Evolutionary conservation across 2,888 invertebrate genomes (phyloP).

Genomic region (Clanis bilineata): DNA sequence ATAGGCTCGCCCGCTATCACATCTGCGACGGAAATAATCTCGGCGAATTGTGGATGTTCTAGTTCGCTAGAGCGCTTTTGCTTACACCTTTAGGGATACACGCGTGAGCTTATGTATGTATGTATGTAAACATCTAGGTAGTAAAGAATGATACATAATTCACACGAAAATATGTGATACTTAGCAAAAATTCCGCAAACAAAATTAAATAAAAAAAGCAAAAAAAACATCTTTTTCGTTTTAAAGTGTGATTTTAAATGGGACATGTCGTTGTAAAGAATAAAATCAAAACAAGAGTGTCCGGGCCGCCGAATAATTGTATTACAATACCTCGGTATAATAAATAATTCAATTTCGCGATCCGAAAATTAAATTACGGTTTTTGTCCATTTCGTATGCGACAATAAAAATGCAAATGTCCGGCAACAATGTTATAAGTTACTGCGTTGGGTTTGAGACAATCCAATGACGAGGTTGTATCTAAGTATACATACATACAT

Average conservation of each 20-base stretch:
- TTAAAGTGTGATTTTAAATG: conserved; percentile 35
- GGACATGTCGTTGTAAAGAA: conserved; percentile 38
- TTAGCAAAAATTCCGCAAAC: not conserved
- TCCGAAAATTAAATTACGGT: conserved; percentile 68
- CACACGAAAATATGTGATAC: not conserved
- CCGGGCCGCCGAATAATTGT: conserved; percentile 57
- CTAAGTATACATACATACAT: no score
- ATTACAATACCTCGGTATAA: conserved; percentile 63
- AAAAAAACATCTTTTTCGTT: conserved; percentile 24
- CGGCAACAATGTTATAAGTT: conserved; percentile 69
- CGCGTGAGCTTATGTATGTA: no score
- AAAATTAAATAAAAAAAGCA: conserved; percentile 12
- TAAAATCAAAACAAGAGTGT: conserved; percentile 45
- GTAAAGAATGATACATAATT: not conserved
- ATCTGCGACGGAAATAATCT: no score
- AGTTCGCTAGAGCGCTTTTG: no score
- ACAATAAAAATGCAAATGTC: conserved; percentile 80
- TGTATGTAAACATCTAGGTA: no score
- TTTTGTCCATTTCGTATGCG: conserved; percentile 66
- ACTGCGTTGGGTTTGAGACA: conserved; percentile 50
- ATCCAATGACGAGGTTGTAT: conserved; percentile 39
- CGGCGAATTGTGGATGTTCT: no score
- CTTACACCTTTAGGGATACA: no score
- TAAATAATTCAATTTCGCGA: conserved; percentile 79
- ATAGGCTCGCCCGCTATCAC: no score